These are phyloP conservation scores for Hedychridium roseum DNA, from an alignment of 2,888 invertebrate genomes.

Conservation along the genomic window DNA sequence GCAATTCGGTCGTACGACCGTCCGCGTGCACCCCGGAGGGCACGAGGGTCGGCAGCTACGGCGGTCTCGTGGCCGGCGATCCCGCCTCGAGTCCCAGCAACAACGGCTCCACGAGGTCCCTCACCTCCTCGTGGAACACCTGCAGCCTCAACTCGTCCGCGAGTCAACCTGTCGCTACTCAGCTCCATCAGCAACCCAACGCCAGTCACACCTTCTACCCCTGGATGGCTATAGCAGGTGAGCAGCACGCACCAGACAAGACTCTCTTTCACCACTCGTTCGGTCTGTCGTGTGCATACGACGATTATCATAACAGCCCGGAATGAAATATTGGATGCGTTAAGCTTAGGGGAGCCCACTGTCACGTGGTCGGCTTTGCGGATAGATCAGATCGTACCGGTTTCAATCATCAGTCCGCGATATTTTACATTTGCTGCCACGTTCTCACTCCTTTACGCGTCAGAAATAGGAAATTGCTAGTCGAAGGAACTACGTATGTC, in stretches of 20 bases:
- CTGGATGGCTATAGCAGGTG: conserved; percentile 99
- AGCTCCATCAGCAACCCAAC: conserved; percentile 86
- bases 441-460: too few species aligned
- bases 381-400: too few species aligned
- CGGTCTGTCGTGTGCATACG: conserved; percentile 21
- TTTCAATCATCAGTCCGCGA: too few species aligned
- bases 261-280: too few species aligned
- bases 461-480: too few species aligned
- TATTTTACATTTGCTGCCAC: too few species aligned
- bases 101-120: conserved; percentile 68
- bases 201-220: conserved; percentile 95
- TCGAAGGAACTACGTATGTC: too few species aligned
- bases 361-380: too few species aligned
- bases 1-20: conserved; percentile 73
- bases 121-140: conserved; percentile 87
- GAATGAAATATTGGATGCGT: conserved; percentile 50
- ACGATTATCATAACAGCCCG: conserved; percentile 56
- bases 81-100: conserved; percentile 78
- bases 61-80: conserved; percentile 79
- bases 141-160: conserved; percentile 85
- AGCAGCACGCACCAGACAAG: conserved; percentile 62
- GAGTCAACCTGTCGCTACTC: conserved; percentile 79
- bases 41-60: conserved; percentile 80
- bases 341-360: conserved; percentile 35
- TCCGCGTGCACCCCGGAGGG: conserved; percentile 88